phyloP scores from a whole-genome alignment of 2,113 vertebrate species.

The Emydura subglobosa region DNA sequence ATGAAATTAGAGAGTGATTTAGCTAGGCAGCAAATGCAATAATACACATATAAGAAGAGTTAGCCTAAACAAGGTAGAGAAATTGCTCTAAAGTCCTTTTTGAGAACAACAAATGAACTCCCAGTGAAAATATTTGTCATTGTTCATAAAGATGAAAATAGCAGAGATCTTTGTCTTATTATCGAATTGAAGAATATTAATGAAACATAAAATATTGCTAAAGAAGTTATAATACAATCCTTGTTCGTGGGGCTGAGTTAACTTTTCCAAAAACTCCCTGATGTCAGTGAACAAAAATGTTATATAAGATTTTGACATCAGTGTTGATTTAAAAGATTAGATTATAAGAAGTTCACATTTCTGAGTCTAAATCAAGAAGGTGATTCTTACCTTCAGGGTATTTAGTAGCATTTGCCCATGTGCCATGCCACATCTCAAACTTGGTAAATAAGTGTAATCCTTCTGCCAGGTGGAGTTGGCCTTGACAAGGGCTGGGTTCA shows the following conservation, averaged over 20 bases:
- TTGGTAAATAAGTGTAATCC: not conserved
- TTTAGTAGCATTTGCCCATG: not conserved
- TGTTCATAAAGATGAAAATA: not conserved
- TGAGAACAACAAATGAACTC: not conserved
- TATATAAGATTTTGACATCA: constrained; percentile 3
- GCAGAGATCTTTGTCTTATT: constrained; percentile 3
- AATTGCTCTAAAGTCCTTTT: not conserved
- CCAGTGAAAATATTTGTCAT: not conserved
- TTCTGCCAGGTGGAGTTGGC: not conserved
- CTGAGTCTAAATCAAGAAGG: not conserved
- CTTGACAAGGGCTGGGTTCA: not conserved
- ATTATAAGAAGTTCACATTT: not conserved
- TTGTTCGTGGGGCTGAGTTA: not conserved
- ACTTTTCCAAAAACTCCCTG: constrained; percentile 9
- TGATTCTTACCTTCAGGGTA: not conserved
- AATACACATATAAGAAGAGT: not conserved
- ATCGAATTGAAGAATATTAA: constrained; percentile 27
- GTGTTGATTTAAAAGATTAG: not conserved
- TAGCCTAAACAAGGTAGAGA: not conserved
- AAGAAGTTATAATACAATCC: not conserved
- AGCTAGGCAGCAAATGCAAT: not conserved
- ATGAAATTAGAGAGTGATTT: not conserved
- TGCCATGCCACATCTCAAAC: not conserved
- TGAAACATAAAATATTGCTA: constrained; percentile 29
- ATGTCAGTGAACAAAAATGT: constrained; percentile 29